Base-by-base conservation (phyloP, 2,888 invertebrate species). In the Baronia brevicornis region DNA sequence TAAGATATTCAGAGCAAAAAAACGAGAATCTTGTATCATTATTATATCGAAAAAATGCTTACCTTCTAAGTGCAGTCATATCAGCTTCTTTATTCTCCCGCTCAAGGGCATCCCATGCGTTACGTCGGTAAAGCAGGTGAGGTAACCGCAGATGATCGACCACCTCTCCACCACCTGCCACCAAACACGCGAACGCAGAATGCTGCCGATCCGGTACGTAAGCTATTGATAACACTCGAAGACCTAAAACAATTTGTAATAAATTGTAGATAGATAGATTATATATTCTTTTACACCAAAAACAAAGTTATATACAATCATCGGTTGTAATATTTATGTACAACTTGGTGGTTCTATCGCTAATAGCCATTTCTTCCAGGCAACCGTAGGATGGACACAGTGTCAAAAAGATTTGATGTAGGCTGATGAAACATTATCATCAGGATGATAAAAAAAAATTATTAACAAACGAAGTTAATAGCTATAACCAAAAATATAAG, bases 91-190 rank as follows among this genome's bases (percentile, higher is more conserved):
- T 84, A 53, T 77, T 74, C 33, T 51, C 53, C 0, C 82, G 37
- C 61, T 82, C 82, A 26, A 67, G 50, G 25, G 72, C 69, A 54
- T 82, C 79, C 75, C 78, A 78, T 0, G 79, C 69, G 61, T 92
- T 94, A 54, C 93, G 91, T 1, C 94, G 87, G 65, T 93, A 94
- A 33, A 95, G 82, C 30, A 99, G 82, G 71, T 96, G 90, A 5
- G 95, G 94, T 49, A 98, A 78, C 0, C 97, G 88, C 34, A 98
- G 73, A 64, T 95, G 95, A 70, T 98, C 98, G 0, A 91, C 92
- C 26, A 97, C 93, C 55, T 97, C 96, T 1, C 97, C 98, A 51
- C 97, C 96, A 0, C 91, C 90, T 26, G 92, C 93, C 29, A 97
- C 87, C 12, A 97, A 75, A 46, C 94, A 95, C 39, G 95, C 91